Base-by-base conservation (phyloP, 37 sponge, comb jelly and placozoan species). In the Mnemiopsis leidyi region DNA sequence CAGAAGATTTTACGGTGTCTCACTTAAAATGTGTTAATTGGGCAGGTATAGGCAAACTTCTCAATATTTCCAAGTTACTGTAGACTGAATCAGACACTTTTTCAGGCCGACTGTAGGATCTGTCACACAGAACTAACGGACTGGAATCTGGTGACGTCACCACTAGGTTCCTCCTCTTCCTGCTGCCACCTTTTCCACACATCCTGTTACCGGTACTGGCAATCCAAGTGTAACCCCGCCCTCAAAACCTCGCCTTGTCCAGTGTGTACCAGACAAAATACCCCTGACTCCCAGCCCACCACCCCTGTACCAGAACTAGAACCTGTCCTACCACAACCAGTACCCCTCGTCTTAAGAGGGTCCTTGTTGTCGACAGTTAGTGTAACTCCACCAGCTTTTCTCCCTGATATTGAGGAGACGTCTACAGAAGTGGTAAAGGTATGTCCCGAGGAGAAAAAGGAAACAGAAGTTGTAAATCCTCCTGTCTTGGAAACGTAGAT, bases 131-230 rank as follows among this genome's bases (percentile, higher is more conserved):
- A 38, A 18, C 61, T 85, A 29, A 85, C 90, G 5, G 90, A 85
- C 35, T 85, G 90, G 90, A 18, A 1, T 0, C 38, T 36, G 23
- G 61, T 85, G 9, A 85, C 35, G 9, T 85, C 61, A 0, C 79
- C 79, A 1, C 61, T 48, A 5, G 61, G 5, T 5, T 18, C 61
- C 13, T 13, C 61, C 61, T 13, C 13, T 13, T 18, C 61, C 40
- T 85, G 90, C 90, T 85, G 9, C 90, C 90, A 85, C 48, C 40
- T 85, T 28, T 85, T 29, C 61, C 90, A 85, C 48, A 20, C 29
- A 7, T 40, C 40, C 13, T 85, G 90, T 28, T 85, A 85, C 48
- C 40, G 39, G 29, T 26, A 85, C 61, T 85, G 90, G 90, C 24
- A 40, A 38, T 2, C 9, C 48, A 40, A 71, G 30, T 28, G 3